These are phyloP conservation scores for Cynocephalus volans DNA, from an alignment of 2,113 vertebrate species.

Conservation along the genomic window DNA sequence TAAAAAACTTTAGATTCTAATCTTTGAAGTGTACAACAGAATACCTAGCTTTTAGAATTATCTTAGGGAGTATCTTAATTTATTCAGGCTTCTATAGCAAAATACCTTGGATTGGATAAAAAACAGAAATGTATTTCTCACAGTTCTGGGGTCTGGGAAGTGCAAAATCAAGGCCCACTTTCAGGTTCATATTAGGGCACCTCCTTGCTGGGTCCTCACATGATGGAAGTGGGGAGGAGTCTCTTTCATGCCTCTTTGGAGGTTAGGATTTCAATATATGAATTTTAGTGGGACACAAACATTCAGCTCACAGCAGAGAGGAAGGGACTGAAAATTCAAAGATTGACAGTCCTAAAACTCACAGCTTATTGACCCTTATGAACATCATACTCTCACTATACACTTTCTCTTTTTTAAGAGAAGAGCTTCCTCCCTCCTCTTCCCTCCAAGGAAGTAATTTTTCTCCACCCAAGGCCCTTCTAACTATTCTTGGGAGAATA, in stretches of 20 bases:
- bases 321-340: neutral
- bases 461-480: neutral
- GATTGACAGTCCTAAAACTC: neutral
- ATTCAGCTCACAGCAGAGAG: neutral
- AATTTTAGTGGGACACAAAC: neutral
- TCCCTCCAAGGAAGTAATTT: neutral
- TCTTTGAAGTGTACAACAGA: neutral
- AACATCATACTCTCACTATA: neutral
- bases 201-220: neutral
- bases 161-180: neutral
- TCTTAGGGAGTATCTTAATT: neutral
- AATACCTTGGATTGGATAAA: neutral
- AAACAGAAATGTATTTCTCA: neutral
- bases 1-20: neutral
- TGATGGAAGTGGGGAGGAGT: fast-evolving
- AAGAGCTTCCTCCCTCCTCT: neutral
- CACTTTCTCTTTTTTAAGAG: neutral
- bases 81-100: neutral
- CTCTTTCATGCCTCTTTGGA: neutral
- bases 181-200: neutral
- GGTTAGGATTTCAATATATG: neutral
- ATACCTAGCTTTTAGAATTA: neutral
- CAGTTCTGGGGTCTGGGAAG: neutral
- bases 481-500: neutral
- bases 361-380: neutral